phyloP scores from a whole-genome alignment of 1,140 invertebrate genomes.

The Ostrea denselamellosa region DNA sequence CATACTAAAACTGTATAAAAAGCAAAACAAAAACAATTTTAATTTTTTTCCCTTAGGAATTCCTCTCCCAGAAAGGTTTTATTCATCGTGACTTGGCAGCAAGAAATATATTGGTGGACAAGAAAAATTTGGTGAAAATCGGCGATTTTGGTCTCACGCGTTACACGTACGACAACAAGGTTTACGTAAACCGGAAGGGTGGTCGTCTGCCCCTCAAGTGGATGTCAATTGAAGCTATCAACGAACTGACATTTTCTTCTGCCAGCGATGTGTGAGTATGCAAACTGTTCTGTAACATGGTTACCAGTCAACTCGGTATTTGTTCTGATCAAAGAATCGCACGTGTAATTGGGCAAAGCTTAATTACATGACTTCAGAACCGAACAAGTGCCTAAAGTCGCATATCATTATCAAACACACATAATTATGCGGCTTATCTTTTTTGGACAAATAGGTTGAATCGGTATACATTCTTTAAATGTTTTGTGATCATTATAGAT shows the following conservation, averaged over 20 bases:
- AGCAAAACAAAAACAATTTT: background rate
- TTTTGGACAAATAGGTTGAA: background rate
- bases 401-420: background rate
- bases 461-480: conserved; percentile 15
- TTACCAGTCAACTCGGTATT: background rate
- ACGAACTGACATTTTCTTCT: conserved; percentile 79
- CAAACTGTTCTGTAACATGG: background rate
- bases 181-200: conserved; percentile 81
- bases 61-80: conserved; percentile 79
- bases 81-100: conserved; percentile 80
- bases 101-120: conserved; percentile 79
- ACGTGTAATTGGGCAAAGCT: conserved; percentile 6
- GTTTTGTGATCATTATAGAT: background rate
- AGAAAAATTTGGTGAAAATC: conserved; percentile 74
- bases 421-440: conserved; percentile 7
- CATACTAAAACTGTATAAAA: background rate
- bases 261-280: conserved; percentile 79
- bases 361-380: background rate
- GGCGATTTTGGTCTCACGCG: conserved; percentile 80
- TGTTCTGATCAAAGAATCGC: conserved; percentile 23
- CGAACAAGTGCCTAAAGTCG: background rate
- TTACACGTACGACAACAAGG: conserved; percentile 78
- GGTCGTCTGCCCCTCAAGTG: conserved; percentile 79
- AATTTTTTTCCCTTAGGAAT: conserved; percentile 74
- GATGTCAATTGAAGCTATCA: conserved; percentile 79